These are phyloP conservation scores for Barnardius zonarius DNA, from an alignment of 2,113 vertebrate species.

Conservation along the genomic window DNA sequence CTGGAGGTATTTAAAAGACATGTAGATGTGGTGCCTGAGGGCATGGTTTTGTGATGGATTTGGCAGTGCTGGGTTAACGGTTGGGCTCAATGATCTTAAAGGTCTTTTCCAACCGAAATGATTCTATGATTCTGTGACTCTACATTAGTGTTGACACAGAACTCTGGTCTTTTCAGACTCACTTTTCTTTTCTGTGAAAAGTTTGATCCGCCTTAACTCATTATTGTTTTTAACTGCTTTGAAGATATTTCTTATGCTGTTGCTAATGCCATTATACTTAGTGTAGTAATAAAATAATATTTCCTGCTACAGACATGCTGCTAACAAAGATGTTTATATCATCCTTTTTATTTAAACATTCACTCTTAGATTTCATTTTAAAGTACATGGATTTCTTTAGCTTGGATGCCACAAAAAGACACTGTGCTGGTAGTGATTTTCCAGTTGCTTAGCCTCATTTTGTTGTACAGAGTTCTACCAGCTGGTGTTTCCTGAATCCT, in stretches of 20 bases:
- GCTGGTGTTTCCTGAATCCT: conserved; percentile 28
- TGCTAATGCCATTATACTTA: background rate
- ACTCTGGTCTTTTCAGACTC: background rate
- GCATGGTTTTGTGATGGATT: background rate
- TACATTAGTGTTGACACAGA: background rate
- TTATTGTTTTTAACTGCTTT: background rate
- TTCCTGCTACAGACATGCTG: background rate
- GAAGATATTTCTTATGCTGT: background rate
- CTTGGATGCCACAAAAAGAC: background rate
- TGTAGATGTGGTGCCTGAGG: background rate
- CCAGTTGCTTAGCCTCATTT: conserved; percentile 30
- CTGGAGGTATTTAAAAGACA: background rate
- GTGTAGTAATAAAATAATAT: background rate
- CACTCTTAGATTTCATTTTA: background rate
- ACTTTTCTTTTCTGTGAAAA: background rate
- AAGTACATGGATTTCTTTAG: background rate
- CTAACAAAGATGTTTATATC: background rate
- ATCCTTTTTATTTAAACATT: background rate
- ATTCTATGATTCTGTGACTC: background rate
- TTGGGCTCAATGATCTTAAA: background rate
- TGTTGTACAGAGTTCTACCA: conserved; percentile 26
- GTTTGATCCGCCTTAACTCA: background rate
- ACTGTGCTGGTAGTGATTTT: conserved; percentile 15
- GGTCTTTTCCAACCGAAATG: background rate
- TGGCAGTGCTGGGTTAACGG: background rate